phyloP scores from a whole-genome alignment of 2,797 vertebrate species.

The Myotis daubentonii region DNA sequence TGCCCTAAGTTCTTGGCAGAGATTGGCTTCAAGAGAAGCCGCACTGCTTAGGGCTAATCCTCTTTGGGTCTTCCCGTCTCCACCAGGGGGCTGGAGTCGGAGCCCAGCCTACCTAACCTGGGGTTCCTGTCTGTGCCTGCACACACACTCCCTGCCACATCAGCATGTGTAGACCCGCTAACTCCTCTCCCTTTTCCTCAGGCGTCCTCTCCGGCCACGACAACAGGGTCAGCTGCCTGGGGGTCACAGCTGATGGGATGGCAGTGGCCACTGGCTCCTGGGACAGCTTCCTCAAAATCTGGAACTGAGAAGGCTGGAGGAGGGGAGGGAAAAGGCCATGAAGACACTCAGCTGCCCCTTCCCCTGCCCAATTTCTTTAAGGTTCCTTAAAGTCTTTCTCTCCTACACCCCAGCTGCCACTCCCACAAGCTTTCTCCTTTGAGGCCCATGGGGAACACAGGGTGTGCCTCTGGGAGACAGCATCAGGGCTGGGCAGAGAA shows the following conservation, averaged over 20 bases:
- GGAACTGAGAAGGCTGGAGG: conserved; percentile 89
- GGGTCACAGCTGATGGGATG: conserved; percentile 95
- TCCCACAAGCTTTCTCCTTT: conserved; percentile 68
- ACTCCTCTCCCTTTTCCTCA: conserved; percentile 74
- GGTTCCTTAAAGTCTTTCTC: conserved; percentile 68
- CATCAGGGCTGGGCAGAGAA: conserved; percentile 43
- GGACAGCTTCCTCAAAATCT: conserved; percentile 99
- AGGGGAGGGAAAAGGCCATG: conserved; percentile 9
- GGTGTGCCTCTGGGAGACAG: conserved; percentile 50
- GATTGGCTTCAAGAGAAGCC: background rate
- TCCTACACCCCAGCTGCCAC: conserved; percentile 45
- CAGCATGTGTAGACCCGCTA: accelerated
- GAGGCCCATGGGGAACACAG: background rate
- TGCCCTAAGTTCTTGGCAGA: background rate
- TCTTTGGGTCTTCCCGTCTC: conserved; percentile 22
- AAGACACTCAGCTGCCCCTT: background rate
- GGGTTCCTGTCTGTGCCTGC: background rate
- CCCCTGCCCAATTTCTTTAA: conserved; percentile 16
- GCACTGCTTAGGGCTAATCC: background rate
- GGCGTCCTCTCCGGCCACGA: conserved; percentile 96
- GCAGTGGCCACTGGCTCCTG: conserved; percentile 97
- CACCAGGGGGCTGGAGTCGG: background rate
- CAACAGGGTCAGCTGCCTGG: conserved; percentile 98
- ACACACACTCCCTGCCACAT: background rate
- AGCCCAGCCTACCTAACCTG: background rate